Base-by-base conservation (phyloP, 2,888 invertebrate genomes). In the Ormyrus nitidulus region DNA sequence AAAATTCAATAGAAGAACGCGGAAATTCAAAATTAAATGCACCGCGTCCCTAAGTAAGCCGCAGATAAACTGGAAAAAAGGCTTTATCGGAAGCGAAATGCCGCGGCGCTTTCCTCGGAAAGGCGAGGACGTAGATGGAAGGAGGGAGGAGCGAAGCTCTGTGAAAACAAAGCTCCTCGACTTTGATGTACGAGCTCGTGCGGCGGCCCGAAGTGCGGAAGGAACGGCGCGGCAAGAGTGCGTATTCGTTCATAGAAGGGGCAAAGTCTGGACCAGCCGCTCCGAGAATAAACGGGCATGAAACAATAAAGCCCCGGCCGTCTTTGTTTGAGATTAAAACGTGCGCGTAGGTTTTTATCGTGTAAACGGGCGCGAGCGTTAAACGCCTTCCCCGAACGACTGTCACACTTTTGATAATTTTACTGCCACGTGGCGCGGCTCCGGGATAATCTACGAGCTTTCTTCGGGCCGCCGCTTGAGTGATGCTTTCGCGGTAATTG, bases 281-380 rank as follows among this genome's bases (percentile, higher is more conserved):
- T 79, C 72, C 81, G 79, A 74, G 78, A 80, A 80, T 79, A 77
- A 79, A 81, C 81, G 73, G 73, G 72, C 76, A 77, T 78, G 82
- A 81, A 77, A 77, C 77, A 77, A 77, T 77, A 77, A 71, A 77
- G 71, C 77, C 19, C 34, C 34, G 34, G 71, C 77, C 71, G 65
- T 65, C 77, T 71, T 77, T 77, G 77, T 77, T 64, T 64, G 34
- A 69, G 76, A 75, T 75, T 75, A 68, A 75, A 75, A 75, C 46
- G 75, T 46, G 68, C n/a, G 58, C 13, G 46, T 10, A 5, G 19
- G 46, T 56, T 66, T 61, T 75, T 75, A 75, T 75, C 75, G 75
- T 51, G 68, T 59, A 51, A 75, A 65, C 72, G 54, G 44, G 19
- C 54, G 54, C 8, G 56, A 54, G 56, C 56, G 56, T 64, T 73